Conservation (phyloP, 30 jellyfish, hydroid and myxozoan species). For the Calvadosia cruxmelitensis region DNA sequence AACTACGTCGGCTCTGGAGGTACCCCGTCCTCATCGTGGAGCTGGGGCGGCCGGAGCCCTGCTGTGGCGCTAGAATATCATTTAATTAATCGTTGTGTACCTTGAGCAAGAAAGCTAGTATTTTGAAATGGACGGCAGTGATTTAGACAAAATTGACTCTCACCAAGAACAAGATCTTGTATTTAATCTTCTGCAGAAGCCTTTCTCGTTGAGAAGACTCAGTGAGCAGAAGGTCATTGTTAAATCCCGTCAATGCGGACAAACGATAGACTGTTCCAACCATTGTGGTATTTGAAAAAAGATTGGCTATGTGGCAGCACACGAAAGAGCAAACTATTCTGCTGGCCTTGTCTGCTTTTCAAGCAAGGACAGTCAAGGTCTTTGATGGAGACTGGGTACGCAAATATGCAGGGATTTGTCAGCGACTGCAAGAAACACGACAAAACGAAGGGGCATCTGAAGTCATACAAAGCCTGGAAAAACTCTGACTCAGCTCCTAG, state of each 20-base stretch:
- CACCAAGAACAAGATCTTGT: no score
- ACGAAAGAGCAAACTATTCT: slow-evolving; percentile 15
- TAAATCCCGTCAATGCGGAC: slow-evolving; percentile 8
- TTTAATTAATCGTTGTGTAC: no score
- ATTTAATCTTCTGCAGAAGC: slow-evolving; percentile 5
- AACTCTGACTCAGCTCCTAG: slow-evolving; percentile 13
- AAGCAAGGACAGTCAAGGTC: slow-evolving; percentile 25
- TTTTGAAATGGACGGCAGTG: no score
- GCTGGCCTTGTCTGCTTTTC: slow-evolving; percentile 39
- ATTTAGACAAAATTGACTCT: no score
- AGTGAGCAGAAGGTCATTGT: slow-evolving; percentile 26
- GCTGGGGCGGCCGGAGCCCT: no score
- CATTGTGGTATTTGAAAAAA: slow-evolving; percentile 23
- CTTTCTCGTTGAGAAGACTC: slow-evolving; percentile 11
- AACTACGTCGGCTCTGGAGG: no score
- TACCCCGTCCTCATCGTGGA: no score
- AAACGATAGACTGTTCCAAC: slow-evolving; percentile 10
- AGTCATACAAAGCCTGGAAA: slow-evolving; percentile 16
- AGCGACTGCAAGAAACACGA: slow-evolving; percentile 25
- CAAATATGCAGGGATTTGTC: slow-evolving; percentile 13
- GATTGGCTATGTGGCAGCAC: no score
- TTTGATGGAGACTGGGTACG: slow-evolving; percentile 33
- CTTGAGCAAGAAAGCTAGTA: no score
- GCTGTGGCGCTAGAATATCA: no score
- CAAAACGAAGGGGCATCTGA: slow-evolving; percentile 26